Percentiles rank a stretch among this genome's conserved stretches.
Evolutionary conservation across 2,113 vertebrate genomes (phyloP).

Genomic region (Coturnix japonica): DNA sequence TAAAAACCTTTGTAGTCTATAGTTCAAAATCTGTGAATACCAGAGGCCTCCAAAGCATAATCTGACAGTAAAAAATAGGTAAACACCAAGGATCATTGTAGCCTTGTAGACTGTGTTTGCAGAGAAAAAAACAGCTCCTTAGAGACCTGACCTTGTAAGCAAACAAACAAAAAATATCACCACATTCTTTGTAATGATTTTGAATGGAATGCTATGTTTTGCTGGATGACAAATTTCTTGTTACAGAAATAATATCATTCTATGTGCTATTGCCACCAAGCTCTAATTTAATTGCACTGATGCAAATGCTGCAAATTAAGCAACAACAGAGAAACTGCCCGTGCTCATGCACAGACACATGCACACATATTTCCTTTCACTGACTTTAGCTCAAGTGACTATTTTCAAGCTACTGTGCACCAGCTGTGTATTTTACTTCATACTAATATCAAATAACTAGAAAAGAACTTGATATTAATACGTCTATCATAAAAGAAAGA

Average conservation of each 20-base stretch:
- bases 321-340: not conserved
- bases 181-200: not conserved
- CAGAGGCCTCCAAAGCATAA: not conserved
- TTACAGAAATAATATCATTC: constrained; percentile 38
- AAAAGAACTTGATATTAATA: not conserved
- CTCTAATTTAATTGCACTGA: constrained; percentile 44
- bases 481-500: not conserved
- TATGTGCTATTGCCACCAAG: not conserved
- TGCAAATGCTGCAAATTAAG: constrained; percentile 34
- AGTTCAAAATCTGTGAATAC: constrained; percentile 25
- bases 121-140: not conserved
- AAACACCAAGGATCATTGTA: not conserved
- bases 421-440: not conserved
- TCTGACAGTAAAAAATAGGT: not conserved
- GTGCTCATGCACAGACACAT: not conserved
- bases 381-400: constrained; percentile 3
- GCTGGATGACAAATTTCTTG: constrained; percentile 18
- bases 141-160: not conserved
- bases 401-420: not conserved
- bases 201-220: not conserved
- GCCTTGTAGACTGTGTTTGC: not conserved
- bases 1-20: constrained; percentile 38
- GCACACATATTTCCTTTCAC: not conserved
- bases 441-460: not conserved
- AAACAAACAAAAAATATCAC: not conserved